Evolutionary conservation across 2,888 invertebrate genomes (phyloP), one percentile per base, ranked within the genome.

Genomic region (Drosophila yooni): DNA sequence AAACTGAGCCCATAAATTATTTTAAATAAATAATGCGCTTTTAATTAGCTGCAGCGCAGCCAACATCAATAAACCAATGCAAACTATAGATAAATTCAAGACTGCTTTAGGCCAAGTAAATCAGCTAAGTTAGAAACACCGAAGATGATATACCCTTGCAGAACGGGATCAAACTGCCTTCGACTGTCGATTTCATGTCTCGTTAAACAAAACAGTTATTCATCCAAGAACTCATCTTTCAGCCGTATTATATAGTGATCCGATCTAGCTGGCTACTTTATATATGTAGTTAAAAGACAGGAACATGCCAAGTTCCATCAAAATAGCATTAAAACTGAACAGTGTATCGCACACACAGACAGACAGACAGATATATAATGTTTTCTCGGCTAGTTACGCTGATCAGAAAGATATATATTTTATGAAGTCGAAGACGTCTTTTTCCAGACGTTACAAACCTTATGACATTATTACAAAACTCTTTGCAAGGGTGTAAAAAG

Each of bases 11-110:
- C 83, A 79, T 82, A 82, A 84, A 88, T 85, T 81, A 74, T 77
- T 81, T 84, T 74, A 60, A 63, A 76, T 85, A 87, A 87, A 78
- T 89, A 88, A 89, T 89, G 79, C 76, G 72, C 82, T 83, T 90
- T 89, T 90, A 90, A 89, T 89, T 90, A 89, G 88, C 85, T 90
- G 70, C 63, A 52, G 46, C 52, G 43, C 21, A 13, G 58, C 11
- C 43, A 11, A 18, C 52, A 38, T 62, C 67, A 51, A 69, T 71
- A 46, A 48, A 7, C 18, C 43, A 52, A 59, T 48, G 43, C 51
- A 3, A 59, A 66, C 64, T 73, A 66, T 33, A 54, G 69, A 63
- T 70, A 70, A 56, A 59, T 40, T 54, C 46, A 73, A 56, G 57
- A 69, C 21, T 61, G 25, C 40, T 53, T 48, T 36, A 11, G 7